These are phyloP conservation scores for Styela plicata DNA, from an alignment of 23 tunicate species.

Conservation along the genomic window DNA sequence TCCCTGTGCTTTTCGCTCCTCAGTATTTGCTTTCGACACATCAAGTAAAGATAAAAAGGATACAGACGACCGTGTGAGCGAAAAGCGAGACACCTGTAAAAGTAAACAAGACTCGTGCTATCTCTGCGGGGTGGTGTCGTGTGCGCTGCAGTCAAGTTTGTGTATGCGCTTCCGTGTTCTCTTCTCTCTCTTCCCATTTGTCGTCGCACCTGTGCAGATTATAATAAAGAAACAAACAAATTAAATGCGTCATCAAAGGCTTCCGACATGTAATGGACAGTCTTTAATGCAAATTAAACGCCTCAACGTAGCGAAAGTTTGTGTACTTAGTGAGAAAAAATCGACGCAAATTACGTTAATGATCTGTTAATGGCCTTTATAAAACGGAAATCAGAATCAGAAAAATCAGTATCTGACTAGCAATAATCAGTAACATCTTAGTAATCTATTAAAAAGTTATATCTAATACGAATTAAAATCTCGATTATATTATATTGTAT, in stretches of 20 bases:
- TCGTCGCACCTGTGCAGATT: not conserved
- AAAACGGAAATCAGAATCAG: not conserved
- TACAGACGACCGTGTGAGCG: not conserved
- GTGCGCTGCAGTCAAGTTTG: slow-evolving; percentile 2
- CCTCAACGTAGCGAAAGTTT: not conserved
- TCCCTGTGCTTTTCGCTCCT: not conserved
- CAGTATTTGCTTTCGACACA: not conserved
- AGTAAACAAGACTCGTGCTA: not conserved
- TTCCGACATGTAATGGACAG: not conserved
- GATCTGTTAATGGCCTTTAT: slow-evolving; percentile 16
- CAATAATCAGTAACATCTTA: not conserved
- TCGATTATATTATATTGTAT: too few relatives aligned
- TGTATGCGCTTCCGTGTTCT: not conserved
- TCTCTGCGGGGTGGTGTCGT: not conserved
- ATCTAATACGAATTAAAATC: not conserved
- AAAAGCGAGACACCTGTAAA: not conserved
- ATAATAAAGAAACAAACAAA: not conserved
- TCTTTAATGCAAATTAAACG: slow-evolving; percentile 12
- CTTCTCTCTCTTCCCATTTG: not conserved
- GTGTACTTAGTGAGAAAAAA: slow-evolving; percentile 17
- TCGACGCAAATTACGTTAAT: slow-evolving; percentile 12
- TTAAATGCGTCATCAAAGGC: not conserved
- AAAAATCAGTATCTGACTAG: not conserved
- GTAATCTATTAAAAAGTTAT: not conserved
- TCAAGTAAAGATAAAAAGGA: not conserved